Evolutionary conservation across 2,888 invertebrate species (phyloP), one percentile per base, ranked within the genome.

Genomic region (Autographa pulchrina): DNA sequence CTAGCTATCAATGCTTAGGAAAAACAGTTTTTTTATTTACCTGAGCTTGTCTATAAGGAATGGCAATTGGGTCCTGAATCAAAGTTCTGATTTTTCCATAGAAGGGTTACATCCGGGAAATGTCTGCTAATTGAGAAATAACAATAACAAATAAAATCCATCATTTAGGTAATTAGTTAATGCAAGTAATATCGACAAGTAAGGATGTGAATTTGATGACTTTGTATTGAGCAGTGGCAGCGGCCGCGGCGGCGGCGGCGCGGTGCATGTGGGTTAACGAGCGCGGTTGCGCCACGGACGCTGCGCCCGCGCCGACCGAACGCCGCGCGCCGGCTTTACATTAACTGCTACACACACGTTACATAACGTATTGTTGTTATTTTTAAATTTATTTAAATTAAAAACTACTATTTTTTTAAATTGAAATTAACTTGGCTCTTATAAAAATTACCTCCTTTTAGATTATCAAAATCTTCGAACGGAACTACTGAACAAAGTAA

Each of bases 251-350:
- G 78, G 78, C 65, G 70, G 77, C 65, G 67, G 65, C 48, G 62
- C 68, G 72, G 85, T 85, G 90, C 90, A 93, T 93, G 93, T 94
- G 92, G 94, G 94, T 93, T 94, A 94, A 93, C 94, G 94, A 94
- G 92, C 87, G 83, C 60, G 77, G 87, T 93, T 93, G 91, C 93
- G 91, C 88, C 92, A 90, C 82, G 72, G 77, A 63, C 85, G 68
- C 82, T 72, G 76, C 79, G 77, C 72, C 83, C 64, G 81, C 82
- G 74, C 74, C 61, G 74, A 58, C 73, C 85, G 85, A 88, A 82
- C 83, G 76, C 73, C 85, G 85, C 88, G 82, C 83, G 76, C 85
- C 84, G 83, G 85, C 82, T 82, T 78, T 80, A 80, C 76, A 78
- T 80, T 76, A 78, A 65, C 77, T 74, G 43, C 65, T 72, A 52